These are phyloP conservation scores for Subanguina moxae DNA, from an alignment of 1,140 invertebrate species.

Conservation along the genomic window DNA sequence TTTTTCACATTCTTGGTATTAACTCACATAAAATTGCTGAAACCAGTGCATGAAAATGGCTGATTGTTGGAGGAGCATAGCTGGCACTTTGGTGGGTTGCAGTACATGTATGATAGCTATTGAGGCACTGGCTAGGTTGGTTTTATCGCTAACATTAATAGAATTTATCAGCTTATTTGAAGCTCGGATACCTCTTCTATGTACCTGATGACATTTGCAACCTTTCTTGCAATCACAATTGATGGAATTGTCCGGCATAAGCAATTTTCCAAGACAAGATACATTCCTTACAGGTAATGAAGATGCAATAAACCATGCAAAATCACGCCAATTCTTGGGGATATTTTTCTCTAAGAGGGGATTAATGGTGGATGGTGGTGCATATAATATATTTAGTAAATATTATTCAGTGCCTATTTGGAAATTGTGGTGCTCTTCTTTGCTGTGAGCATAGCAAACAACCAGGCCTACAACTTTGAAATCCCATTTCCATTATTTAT, in stretches of 20 bases:
- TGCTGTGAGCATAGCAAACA: slow-evolving; percentile 82
- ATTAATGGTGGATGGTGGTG: too few relatives aligned
- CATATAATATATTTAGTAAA: background rate
- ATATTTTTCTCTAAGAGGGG: too few relatives aligned
- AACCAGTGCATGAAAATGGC: too few relatives aligned
- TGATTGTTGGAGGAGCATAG: background rate
- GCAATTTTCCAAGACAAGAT: slow-evolving; percentile 74
- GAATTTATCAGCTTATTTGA: slow-evolving; percentile 6
- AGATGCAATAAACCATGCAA: too few relatives aligned
- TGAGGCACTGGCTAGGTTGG: slow-evolving; percentile 61
- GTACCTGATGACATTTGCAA: slow-evolving; percentile 86
- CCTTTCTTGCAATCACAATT: slow-evolving; percentile 82
- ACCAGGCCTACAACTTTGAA: slow-evolving; percentile 89
- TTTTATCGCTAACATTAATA: slow-evolving; percentile 70
- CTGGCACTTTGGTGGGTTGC: slow-evolving; percentile 42
- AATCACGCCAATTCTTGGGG: too few relatives aligned
- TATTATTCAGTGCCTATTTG: slow-evolving; percentile 71
- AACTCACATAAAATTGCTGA: too few relatives aligned
- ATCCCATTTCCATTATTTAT: slow-evolving; percentile 95
- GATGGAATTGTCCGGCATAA: slow-evolving; percentile 82
- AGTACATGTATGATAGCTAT: slow-evolving; percentile 46
- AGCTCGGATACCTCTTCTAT: slow-evolving; percentile 16
- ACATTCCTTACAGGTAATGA: slow-evolving; percentile 65
- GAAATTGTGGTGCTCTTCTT: slow-evolving; percentile 85
- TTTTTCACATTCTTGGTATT: too few relatives aligned